These are phyloP conservation scores for Pteropus rufus DNA, from an alignment of 2,797 vertebrate species.

Conservation along the genomic window DNA sequence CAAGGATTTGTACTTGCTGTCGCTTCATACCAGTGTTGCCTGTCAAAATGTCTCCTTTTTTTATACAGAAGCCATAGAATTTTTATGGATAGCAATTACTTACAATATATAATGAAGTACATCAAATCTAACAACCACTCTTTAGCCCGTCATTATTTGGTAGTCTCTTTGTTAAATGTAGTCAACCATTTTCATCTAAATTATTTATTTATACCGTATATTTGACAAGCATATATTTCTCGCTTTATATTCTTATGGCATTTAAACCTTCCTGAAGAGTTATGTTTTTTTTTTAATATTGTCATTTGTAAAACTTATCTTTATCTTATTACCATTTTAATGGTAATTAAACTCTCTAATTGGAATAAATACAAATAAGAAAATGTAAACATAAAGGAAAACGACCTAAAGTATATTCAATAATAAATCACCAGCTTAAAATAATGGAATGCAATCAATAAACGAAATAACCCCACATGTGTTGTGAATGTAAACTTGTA, in stretches of 20 bases:
- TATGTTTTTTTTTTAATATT: constrained; percentile 61
- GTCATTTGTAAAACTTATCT: constrained; percentile 62
- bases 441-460: background rate
- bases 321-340: constrained; percentile 61
- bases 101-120: constrained; percentile 81
- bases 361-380: constrained; percentile 61
- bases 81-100: constrained; percentile 85
- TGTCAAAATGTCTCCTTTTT: constrained; percentile 84
- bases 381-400: constrained; percentile 49
- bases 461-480: background rate
- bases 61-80: constrained; percentile 81
- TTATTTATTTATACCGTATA: constrained; percentile 83
- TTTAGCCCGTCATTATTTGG: constrained; percentile 85
- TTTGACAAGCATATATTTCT: constrained; percentile 82
- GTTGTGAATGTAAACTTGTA: background rate
- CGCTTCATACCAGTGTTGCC: constrained; percentile 84
- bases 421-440: constrained; percentile 32
- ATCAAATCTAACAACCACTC: constrained; percentile 84
- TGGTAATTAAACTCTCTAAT: constrained; percentile 57
- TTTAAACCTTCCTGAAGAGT: constrained; percentile 77
- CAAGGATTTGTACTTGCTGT: constrained; percentile 88
- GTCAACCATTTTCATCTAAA: constrained; percentile 77
- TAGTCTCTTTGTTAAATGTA: constrained; percentile 77
- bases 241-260: constrained; percentile 78
- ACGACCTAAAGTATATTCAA: constrained; percentile 25